Conservation (phyloP, 1,140 invertebrate genomes). For the Forficula auricularia region DNA sequence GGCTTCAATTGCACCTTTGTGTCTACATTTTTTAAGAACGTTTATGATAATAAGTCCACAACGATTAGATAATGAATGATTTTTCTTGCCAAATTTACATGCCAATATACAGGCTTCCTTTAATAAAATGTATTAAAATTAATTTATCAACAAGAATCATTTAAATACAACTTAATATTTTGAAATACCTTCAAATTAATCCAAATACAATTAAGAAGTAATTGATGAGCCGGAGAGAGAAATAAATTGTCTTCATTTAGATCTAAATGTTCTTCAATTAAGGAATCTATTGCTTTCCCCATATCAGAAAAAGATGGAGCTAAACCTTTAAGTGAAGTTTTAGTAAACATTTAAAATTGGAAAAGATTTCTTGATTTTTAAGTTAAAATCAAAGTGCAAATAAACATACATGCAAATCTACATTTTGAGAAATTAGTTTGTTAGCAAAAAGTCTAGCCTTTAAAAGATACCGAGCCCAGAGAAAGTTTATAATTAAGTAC, state of each 20-base stretch:
- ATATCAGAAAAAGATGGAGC: conserved; percentile 43
- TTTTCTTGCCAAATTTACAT: conserved; percentile 23
- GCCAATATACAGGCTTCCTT: conserved; percentile 35
- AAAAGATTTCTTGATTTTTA: too few relatives aligned
- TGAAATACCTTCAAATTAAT: conserved; percentile 50
- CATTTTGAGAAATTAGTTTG: too few relatives aligned
- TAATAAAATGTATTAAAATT: conserved; percentile 11
- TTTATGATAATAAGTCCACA: conserved; percentile 36
- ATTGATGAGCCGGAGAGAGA: conserved; percentile 42
- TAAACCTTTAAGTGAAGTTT: conserved; percentile 27
- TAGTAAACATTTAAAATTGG: too few relatives aligned
- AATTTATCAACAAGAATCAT: too few relatives aligned
- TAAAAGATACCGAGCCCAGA: too few relatives aligned
- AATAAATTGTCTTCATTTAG: conserved; percentile 15
- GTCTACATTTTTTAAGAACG: conserved; percentile 50
- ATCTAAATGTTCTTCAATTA: conserved; percentile 20
- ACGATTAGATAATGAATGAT: conserved; percentile 23
- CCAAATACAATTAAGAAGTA: conserved; percentile 58
- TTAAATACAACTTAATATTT: conserved; percentile 1
- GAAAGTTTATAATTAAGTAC: too few relatives aligned
- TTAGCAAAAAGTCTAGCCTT: too few relatives aligned
- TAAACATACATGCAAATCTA: too few relatives aligned
- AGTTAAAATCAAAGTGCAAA: too few relatives aligned
- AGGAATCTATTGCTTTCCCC: conserved; percentile 30
- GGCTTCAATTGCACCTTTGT: conserved; percentile 64